Base-by-base conservation (phyloP, 2,113 vertebrate species). In the Odocoileus hemionus region DNA sequence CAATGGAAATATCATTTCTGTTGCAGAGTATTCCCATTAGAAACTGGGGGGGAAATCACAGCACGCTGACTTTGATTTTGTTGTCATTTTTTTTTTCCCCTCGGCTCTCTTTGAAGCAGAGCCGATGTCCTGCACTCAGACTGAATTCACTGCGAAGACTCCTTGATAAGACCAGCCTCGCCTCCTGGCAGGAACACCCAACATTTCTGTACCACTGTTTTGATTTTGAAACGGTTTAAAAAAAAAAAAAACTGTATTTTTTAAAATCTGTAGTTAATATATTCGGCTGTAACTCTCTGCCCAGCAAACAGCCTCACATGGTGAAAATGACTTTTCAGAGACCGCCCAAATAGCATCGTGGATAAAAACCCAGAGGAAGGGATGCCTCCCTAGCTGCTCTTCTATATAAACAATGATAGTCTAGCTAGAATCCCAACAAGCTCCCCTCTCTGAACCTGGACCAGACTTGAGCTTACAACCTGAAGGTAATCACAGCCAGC, bases 1-100 rank as follows among this genome's bases (percentile, higher is more conserved):
- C 98, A 25, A 10, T 95, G 98, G 98, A 98, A 98, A 98, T 98
- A 98, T 96, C 97, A 95, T 98, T 98, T 98, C 98, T 98, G 96
- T 98, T 85, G 15, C 94, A 83, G 60, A 96, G 93, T 97, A 98
- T 98, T 98, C 99, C 98, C 99, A 97, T 88, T 95, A 98, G 99
- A 98, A 98, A 98, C 87, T 83, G 97, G n/a, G 97, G 97, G 97
- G 97, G 30, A 92, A 96, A 97, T 98, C 98, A 87, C 70, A 98
- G 97, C 97, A 95, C 50, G 64, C 95, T 96, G 98, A 98, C 97
- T 98, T 98, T 97, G 98, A 98, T 97, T 98, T 97, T 97, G 97
- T 96, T 93, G 96, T 98, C 91, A 97, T 98, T 97, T 97, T 96
- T 67, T 60, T 60, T 26, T 5, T 4, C 47, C 10, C 47, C 88